Conservation (phyloP, 1,140 invertebrate species). For the Drosophila repletoides region DNA sequence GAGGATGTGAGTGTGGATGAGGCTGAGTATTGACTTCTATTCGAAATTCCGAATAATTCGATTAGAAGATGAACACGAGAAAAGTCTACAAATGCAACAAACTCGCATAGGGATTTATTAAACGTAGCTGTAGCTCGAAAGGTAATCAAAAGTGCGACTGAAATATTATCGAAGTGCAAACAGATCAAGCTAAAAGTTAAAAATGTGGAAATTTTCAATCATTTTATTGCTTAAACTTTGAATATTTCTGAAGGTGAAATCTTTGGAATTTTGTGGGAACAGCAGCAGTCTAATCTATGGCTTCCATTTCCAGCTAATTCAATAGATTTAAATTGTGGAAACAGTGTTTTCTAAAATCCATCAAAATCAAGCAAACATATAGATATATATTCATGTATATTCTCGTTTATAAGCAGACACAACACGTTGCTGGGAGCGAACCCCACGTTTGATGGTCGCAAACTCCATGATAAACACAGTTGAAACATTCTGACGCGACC, state of each 20-base stretch:
- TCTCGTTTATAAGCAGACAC: background rate
- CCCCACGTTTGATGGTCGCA: too few relatives aligned
- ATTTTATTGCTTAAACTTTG: too few relatives aligned
- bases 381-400: too few relatives aligned
- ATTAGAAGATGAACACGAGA: slow-evolving; percentile 20
- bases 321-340: slow-evolving; percentile 48
- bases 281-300: too few relatives aligned
- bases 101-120: too few relatives aligned
- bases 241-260: too few relatives aligned
- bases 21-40: background rate
- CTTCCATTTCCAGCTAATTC: slow-evolving; percentile 28
- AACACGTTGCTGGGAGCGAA: background rate
- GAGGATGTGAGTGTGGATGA: background rate
- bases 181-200: too few relatives aligned
- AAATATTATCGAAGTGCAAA: too few relatives aligned
- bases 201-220: too few relatives aligned
- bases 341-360: slow-evolving; percentile 1
- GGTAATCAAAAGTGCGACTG: background rate
- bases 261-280: too few relatives aligned
- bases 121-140: too few relatives aligned
- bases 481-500: slow-evolving; percentile 35
- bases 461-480: too few relatives aligned
- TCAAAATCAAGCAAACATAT: slow-evolving; percentile 2
- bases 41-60: slow-evolving; percentile 23
- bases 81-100: background rate